Evolutionary conservation across 1,140 invertebrate genomes (phyloP), one percentile per base, ranked within the genome.

Genomic region (Ostrea denselamellosa): DNA sequence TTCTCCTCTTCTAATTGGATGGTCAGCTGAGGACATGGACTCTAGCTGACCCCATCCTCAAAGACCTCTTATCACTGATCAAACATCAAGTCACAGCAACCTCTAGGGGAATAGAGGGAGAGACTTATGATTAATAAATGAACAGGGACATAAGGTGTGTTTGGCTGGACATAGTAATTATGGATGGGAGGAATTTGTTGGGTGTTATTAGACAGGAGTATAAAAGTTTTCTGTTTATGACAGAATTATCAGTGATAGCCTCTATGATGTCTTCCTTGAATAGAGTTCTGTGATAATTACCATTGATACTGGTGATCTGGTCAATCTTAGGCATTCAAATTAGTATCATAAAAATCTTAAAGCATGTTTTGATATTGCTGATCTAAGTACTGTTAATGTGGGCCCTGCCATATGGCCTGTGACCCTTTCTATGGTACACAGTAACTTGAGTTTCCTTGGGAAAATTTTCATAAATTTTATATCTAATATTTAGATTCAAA

Each of bases 11-110:
- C 68, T 82, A 54, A 34, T 82, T 53, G 83, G 52, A 22, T 34
- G 86, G 77, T 87, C 86, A 84, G 62, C 65, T 87, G 44, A 84
- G 86, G 86, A 83, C 52, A 87, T 87, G 86, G 83, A 87, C 86
- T 87, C 51, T 84, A 25, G 10, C 54, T 87, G 86, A 87, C 83
- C 86, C 58, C 58, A 34, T 8, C 28, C 14, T 34, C 22, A 53
- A 25, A 44, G 25, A 84, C 22, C 10, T 51, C 54, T 25, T 28
- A 85, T 65, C 53, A 85, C 22, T 58, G 53, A 58, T 58, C 58
- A 62, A 85, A 54, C 53, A 62, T 19, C 14, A 22, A 85, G 54
- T 58, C 34, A 85, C 22, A 28, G 56, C 84, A 58, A 71, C 68
- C 68, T 14, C 1, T 3, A 5, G 10, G 12, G 2, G 28, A 2